Conservation (phyloP, 2,797 vertebrate genomes). For the Sebastes itinus region DNA sequence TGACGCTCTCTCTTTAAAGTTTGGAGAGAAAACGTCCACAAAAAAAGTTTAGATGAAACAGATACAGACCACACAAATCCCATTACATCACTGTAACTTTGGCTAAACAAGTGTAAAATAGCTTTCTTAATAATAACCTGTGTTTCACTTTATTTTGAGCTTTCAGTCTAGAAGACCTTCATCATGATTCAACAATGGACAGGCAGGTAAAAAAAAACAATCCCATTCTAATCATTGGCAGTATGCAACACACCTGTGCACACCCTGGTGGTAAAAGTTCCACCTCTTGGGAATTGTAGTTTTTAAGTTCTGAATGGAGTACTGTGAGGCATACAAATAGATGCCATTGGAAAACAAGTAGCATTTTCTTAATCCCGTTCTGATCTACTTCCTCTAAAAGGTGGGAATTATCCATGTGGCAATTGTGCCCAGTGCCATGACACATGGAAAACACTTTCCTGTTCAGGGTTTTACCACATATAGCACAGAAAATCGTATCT, state of each 20-base stretch:
- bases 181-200: neutral
- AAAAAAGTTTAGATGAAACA: slow-evolving; percentile 1
- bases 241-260: neutral
- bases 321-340: neutral
- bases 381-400: neutral
- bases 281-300: neutral
- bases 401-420: too few species aligned
- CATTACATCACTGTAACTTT: neutral
- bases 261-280: neutral
- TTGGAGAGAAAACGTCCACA: slow-evolving; percentile 10
- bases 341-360: neutral
- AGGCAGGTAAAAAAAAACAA: neutral
- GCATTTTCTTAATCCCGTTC: neutral
- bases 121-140: neutral
- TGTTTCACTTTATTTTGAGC: neutral
- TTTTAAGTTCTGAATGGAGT: neutral
- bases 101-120: neutral
- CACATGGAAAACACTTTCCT: neutral
- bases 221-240: neutral
- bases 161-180: too few species aligned
- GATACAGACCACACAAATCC: neutral
- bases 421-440: too few species aligned
- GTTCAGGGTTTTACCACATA: neutral
- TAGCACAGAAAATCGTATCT: neutral
- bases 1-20: slow-evolving; percentile 6